Evolutionary conservation across 2,797 vertebrate genomes (phyloP).

Genomic region (Lithobates pipiens): DNA sequence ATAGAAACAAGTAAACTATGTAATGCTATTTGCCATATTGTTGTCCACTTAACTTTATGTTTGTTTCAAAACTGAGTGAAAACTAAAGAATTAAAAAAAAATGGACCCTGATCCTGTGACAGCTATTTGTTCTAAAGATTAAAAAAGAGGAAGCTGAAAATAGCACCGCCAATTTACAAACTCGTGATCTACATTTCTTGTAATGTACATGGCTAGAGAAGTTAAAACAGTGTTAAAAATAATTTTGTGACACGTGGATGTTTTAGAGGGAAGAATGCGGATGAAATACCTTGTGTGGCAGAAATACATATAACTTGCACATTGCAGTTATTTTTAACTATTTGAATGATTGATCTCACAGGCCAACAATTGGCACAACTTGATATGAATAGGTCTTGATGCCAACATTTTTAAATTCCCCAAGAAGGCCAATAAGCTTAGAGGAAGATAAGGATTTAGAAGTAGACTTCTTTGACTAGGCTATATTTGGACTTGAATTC

Average conservation of each 20-base stretch:
- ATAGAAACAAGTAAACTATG: too few relatives aligned
- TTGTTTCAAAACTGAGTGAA: background rate
- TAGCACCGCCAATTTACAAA: background rate
- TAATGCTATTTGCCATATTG: too few relatives aligned
- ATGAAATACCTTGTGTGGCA: slow-evolving; percentile 1
- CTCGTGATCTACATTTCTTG: background rate
- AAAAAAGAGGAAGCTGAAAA: slow-evolving; percentile 4
- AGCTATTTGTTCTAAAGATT: background rate
- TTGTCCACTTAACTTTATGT: background rate
- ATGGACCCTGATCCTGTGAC: background rate
- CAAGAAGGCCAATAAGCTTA: slow-evolving; percentile 14
- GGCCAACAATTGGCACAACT: slow-evolving; percentile 31
- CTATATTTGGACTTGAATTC: slow-evolving; percentile 30
- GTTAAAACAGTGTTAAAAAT: slow-evolving; percentile 19
- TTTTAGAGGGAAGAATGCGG: slow-evolving; percentile 17
- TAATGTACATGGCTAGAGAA: slow-evolving; percentile 8
- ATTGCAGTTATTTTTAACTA: slow-evolving; percentile 32
- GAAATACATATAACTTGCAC: slow-evolving; percentile 27
- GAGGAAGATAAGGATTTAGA: slow-evolving; percentile 48
- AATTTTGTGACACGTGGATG: background rate
- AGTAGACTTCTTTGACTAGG: background rate
- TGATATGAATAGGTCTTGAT: slow-evolving; percentile 20
- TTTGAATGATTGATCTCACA: background rate
- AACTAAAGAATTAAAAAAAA: background rate
- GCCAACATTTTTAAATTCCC: slow-evolving; percentile 39